Evolutionary conservation across 1,140 invertebrate genomes (phyloP).

Genomic region (Anastatus disparis): DNA sequence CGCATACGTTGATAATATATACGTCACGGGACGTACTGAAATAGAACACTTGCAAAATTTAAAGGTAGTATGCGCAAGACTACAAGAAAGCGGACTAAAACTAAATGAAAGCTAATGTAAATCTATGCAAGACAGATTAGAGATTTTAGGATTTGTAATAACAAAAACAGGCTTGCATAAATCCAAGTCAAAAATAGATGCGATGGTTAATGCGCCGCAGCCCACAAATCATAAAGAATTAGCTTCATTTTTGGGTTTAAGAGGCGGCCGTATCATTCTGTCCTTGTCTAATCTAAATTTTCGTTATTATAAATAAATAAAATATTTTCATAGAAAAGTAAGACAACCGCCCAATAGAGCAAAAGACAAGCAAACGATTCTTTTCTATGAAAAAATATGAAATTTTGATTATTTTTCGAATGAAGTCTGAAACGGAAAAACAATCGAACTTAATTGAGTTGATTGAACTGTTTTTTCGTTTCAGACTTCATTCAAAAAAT

Average conservation of each 20-base stretch:
- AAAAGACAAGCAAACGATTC: no score
- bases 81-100: background rate
- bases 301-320: no score
- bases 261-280: no score
- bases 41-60: conserved; percentile 18
- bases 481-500: no score
- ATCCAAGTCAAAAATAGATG: background rate
- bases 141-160: conserved; percentile 21
- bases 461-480: no score
- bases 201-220: background rate
- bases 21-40: background rate
- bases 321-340: no score
- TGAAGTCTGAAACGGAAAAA: no score
- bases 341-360: no score
- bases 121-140: conserved; percentile 33
- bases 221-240: background rate
- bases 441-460: no score
- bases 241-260: background rate
- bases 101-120: conserved; percentile 7
- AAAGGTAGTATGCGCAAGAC: conserved; percentile 12
- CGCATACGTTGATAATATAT: background rate
- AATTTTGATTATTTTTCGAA: no score
- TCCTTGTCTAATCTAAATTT: no score
- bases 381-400: no score
- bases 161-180: conserved; percentile 21